Percentiles rank a stretch among this genome's conserved stretches.
Conservation (phyloP, 2,888 invertebrate species). For the Ormia ochracea region DNA sequence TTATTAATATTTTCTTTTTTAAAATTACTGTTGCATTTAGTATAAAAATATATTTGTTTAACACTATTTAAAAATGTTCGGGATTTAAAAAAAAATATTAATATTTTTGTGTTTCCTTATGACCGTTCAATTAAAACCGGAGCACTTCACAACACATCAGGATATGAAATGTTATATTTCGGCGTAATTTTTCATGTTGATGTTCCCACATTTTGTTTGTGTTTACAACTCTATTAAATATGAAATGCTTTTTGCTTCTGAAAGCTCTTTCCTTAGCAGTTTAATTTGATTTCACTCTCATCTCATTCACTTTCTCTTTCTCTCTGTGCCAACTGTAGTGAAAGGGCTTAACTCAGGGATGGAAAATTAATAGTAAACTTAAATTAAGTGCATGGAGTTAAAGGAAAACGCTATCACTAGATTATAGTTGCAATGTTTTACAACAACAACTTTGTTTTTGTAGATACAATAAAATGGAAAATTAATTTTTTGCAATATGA, state of each 20-base stretch:
- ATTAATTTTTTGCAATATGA: too few species aligned
- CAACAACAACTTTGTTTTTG: too few species aligned
- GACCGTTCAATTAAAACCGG: conserved; percentile 3
- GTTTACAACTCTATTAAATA: not conserved
- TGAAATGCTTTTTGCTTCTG: not conserved
- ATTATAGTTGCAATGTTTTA: too few species aligned
- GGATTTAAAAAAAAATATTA: not conserved
- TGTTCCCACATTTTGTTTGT: conserved; percentile 48
- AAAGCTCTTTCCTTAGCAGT: conserved; percentile 33
- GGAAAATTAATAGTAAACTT: not conserved
- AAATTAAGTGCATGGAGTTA: too few species aligned
- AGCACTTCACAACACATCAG: conserved; percentile 45
- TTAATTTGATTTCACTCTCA: not conserved
- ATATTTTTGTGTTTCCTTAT: not conserved
- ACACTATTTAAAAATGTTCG: not conserved
- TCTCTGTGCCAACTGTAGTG: not conserved
- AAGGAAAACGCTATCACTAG: too few species aligned
- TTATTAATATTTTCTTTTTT: not conserved
- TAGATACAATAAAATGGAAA: too few species aligned
- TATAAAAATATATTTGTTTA: not conserved
- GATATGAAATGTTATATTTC: conserved; percentile 47
- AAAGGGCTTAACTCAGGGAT: not conserved
- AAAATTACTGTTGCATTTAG: not conserved
- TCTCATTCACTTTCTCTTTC: not conserved
- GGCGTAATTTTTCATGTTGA: conserved; percentile 25